Conservation (phyloP, 2,888 invertebrate species). For the Uloborus plumipes region DNA sequence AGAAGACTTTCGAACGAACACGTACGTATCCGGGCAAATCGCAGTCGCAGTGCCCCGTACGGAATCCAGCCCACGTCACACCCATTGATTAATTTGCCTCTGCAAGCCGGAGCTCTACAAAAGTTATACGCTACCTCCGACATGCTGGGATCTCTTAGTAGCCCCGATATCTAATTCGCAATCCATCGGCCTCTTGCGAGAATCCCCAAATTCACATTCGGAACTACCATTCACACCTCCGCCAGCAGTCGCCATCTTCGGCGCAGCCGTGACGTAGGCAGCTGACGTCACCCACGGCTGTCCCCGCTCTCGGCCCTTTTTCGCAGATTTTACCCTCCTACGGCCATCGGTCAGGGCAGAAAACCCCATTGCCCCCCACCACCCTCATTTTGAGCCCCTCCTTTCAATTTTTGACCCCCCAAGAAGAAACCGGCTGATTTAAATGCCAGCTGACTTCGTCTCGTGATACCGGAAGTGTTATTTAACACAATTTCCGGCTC, state of each 20-base stretch:
- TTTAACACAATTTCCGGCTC: slow-evolving; percentile 54
- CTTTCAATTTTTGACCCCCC: neutral
- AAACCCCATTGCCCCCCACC: too few relatives aligned
- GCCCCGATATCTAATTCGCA: slow-evolving; percentile 52
- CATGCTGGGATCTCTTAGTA: slow-evolving; percentile 57
- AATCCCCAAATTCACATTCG: slow-evolving; percentile 44
- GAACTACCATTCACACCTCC: slow-evolving; percentile 47
- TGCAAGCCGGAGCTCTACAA: slow-evolving; percentile 55
- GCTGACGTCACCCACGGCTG: slow-evolving; percentile 36
- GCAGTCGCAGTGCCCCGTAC: slow-evolving; percentile 62
- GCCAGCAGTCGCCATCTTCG: slow-evolving; percentile 61
- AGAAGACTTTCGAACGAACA: slow-evolving; percentile 51
- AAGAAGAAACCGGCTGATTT: slow-evolving; percentile 28
- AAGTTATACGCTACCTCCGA: slow-evolving; percentile 62
- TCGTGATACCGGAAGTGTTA: slow-evolving; percentile 41
- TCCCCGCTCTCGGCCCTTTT: neutral
- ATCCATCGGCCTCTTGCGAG: slow-evolving; percentile 66
- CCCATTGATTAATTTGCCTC: slow-evolving; percentile 62
- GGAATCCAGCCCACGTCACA: slow-evolving; percentile 63
- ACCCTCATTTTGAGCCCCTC: neutral
- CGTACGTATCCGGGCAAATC: slow-evolving; percentile 59
- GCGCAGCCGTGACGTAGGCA: slow-evolving; percentile 44
- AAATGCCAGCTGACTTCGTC: slow-evolving; percentile 37
- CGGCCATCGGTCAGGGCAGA: too few relatives aligned
- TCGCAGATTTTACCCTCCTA: too few relatives aligned